Base-by-base conservation (phyloP, 2,797 vertebrate genomes). In the Scarus forsteni region DNA sequence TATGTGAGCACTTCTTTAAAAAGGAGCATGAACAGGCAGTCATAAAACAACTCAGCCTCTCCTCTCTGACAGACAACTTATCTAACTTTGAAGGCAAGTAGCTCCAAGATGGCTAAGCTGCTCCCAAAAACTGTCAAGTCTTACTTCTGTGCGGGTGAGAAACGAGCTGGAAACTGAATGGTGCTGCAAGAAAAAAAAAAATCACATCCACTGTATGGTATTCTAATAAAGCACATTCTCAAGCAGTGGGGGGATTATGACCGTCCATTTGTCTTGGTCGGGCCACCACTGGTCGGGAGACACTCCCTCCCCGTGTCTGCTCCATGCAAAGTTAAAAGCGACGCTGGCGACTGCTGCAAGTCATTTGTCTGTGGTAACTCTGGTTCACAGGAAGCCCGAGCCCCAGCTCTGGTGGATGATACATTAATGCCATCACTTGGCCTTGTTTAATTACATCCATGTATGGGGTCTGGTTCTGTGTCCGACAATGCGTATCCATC, bases 371-470 rank as follows among this genome's bases (percentile, higher is more conserved):
- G 78, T 73, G 77, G 88, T 87, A 85, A 84, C 79, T n/a, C 34
- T 76, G 85, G 79, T 79, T 85, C 49, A 50, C 35, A 85, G 83
- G 85, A 92, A 85, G 85, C 83, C 81, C 18, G 81, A 85, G 88
- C 87, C 87, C 82, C 84, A 55, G 83, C 84, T 84, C 57, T 39
- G 15, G 54, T 63, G 75, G 79, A 88, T 91, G 85, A 91, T 90
- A 60, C 85, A 90, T 91, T 78, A 82, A 87, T 67, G 75, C 86
- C 62, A 85, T 90, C 78, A 70, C 81, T 87, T 81, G 88, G 55
- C 83, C 77, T 89, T 87, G 89, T 90, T 92, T 91, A 91, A 93
- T 92, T 90, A 85, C 89, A 78, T 80, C 80, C 83, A 82, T 64
- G 89, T 74, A 89, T 86, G 89, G 81, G 85, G 89, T 87, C 85